Base-by-base conservation (phyloP, 2,888 invertebrate species). In the Operophtera brumata region DNA sequence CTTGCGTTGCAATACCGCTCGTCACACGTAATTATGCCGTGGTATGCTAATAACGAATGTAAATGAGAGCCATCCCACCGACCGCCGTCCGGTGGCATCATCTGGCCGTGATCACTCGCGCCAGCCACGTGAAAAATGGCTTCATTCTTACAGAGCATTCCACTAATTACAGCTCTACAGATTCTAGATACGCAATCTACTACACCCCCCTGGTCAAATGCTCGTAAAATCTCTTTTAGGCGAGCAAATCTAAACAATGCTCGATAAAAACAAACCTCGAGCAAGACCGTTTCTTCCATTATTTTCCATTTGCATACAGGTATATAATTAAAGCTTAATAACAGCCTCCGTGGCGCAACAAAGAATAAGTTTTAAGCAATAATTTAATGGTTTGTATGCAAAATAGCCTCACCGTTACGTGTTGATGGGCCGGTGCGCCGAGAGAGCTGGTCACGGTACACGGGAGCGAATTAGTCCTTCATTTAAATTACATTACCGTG, bases 301-400 rank as follows among this genome's bases (percentile, higher is more conserved):
- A 85, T 79, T 84, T 82, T 82, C 82, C 85, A 89, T 89, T 89
- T 86, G 86, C 88, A 89, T 88, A 85, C 84, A 75, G 80, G 76
- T 76, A 79, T 87, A 79, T 83, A 88, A 90, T 89, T 90, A 90
- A 85, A 81, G 82, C 75, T 77, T 89, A 88, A 90, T 88, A 87
- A 83, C 84, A 83, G 83, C 80, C 82, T 85, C 82, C 78, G 84
- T 87, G 82, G 84, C 75, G 89, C 82, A 89, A 88, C 88, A 86
- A 82, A 86, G 89, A 89, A 88, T 90, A 84, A 87, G 84, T 89
- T 89, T 89, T 87, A 81, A 88, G 88, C 86, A 90, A 88, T 90
- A 88, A 90, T 88, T 86, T 88, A 87, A 90, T 89, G 87, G 88
- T 84, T 84, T 85, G 86, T 89, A 90, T 89, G 89, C 88, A 90